A percentile compares a stretch with the other conserved stretches of the same genome.
Evolutionary conservation across 2,888 invertebrate genomes (phyloP).

Genomic region (Gnatocerus cornutus): DNA sequence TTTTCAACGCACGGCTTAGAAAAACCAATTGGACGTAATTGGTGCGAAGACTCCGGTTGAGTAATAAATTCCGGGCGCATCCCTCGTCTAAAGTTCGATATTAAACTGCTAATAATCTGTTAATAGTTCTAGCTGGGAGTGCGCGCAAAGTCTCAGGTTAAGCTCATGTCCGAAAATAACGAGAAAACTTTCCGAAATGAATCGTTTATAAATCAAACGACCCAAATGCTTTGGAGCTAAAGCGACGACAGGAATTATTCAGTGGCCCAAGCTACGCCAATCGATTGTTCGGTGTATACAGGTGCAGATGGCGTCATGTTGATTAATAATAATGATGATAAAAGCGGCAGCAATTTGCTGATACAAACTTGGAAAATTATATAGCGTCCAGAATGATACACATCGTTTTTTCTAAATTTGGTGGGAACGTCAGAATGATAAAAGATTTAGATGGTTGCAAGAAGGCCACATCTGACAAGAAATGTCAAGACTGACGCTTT

Average conservation of each 20-base stretch:
- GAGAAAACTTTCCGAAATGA: constrained; percentile 61
- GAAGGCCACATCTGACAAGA: background rate
- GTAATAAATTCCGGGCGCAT: constrained; percentile 59
- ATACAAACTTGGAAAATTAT: background rate
- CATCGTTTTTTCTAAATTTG: background rate
- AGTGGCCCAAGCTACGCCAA: constrained; percentile 36
- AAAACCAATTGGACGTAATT: constrained; percentile 41
- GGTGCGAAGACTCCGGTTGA: constrained; percentile 31
- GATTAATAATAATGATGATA: constrained; percentile 15
- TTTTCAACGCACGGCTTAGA: constrained; percentile 29
- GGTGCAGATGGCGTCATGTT: constrained; percentile 23
- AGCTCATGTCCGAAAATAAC: constrained; percentile 61
- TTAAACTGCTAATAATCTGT: constrained; percentile 63
- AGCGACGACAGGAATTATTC: constrained; percentile 48
- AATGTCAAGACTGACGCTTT: background rate
- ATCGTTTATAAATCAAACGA: constrained; percentile 52
- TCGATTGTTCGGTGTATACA: constrained; percentile 25
- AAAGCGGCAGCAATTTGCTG: constrained; percentile 2
- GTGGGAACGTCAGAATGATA: background rate
- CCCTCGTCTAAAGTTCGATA: constrained; percentile 57
- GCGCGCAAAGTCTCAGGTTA: constrained; percentile 57
- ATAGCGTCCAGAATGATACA: background rate
- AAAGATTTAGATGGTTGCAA: background rate
- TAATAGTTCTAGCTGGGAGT: constrained; percentile 56
- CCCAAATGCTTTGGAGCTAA: constrained; percentile 9